Conservation (phyloP, 2,797 vertebrate genomes). For the Pantherophis vulpinus region DNA sequence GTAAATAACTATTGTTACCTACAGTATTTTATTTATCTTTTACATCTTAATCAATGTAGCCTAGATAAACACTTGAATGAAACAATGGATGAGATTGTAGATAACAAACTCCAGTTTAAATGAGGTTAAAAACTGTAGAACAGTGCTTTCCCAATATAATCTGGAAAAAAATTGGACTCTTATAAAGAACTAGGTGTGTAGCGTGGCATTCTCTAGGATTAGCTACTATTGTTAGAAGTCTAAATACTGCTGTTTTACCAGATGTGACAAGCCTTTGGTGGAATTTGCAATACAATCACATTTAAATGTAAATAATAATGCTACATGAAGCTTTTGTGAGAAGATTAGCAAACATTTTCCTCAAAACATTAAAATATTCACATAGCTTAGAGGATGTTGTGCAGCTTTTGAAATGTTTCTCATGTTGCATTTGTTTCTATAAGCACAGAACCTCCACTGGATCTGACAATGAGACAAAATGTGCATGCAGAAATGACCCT, state of each 20-base stretch:
- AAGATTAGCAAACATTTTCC: background rate
- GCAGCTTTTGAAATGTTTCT: background rate
- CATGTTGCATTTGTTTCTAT: background rate
- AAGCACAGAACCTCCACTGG: background rate
- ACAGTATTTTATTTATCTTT: too few relatives aligned
- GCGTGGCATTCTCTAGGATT: background rate
- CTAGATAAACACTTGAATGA: too few relatives aligned
- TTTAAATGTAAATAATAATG: background rate
- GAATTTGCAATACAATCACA: background rate
- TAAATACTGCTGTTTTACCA: background rate
- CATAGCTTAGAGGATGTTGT: background rate
- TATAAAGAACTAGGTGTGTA: background rate
- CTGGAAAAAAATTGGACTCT: background rate
- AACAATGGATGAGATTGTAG: too few relatives aligned
- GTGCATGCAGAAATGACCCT: background rate
- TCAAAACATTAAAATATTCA: background rate
- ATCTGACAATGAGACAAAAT: background rate
- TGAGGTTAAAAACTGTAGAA: too few relatives aligned
- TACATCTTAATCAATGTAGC: too few relatives aligned
- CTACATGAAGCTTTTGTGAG: background rate
- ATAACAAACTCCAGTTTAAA: too few relatives aligned
- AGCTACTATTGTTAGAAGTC: background rate
- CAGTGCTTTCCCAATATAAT: too few relatives aligned
- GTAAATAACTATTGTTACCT: too few relatives aligned
- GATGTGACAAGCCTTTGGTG: background rate